Conservation (phyloP, 2,113 vertebrate species). For the Lycocorax pyrrhopterus region DNA sequence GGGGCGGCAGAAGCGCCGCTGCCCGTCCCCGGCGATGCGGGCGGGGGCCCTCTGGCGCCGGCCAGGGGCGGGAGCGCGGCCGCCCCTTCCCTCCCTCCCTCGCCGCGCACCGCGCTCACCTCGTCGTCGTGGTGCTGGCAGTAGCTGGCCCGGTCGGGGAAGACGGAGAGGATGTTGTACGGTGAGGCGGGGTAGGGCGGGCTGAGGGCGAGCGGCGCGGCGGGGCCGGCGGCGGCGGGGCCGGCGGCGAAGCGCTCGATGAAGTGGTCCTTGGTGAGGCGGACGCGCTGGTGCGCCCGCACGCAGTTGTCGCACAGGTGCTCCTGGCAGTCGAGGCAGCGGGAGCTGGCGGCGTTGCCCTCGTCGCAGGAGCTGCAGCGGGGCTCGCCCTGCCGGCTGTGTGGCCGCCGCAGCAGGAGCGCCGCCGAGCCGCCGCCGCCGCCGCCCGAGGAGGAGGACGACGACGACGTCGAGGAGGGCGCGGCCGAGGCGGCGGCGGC, state of each 20-base stretch:
- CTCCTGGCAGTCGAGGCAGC: constrained; percentile 91
- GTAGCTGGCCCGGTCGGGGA: constrained; percentile 82
- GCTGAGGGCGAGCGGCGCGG: constrained; percentile 72
- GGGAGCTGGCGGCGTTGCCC: constrained; percentile 84
- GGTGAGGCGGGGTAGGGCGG: constrained; percentile 79
- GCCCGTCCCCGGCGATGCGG: not conserved
- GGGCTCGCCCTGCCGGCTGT: constrained; percentile 68
- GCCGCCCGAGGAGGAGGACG: too few relatives aligned
- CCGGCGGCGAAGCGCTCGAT: constrained; percentile 79
- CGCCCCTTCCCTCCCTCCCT: not conserved
- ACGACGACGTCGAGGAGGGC: too few relatives aligned
- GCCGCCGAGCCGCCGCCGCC: too few relatives aligned
- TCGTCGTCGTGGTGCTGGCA: constrained; percentile 83
- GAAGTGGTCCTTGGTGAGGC: constrained; percentile 93
- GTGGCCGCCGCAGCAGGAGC: too few relatives aligned
- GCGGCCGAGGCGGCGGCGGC: too few relatives aligned
- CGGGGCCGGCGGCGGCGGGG: constrained; percentile 38
- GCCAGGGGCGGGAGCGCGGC: not conserved
- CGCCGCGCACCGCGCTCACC: constrained; percentile 59
- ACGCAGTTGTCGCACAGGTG: constrained; percentile 92
- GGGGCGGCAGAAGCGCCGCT: not conserved
- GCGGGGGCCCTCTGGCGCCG: not conserved
- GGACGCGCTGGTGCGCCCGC: constrained; percentile 89
- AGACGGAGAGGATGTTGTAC: constrained; percentile 82
- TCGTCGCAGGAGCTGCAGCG: constrained; percentile 90